These are phyloP conservation scores for Apoderus coryli DNA, from an alignment of 2,888 invertebrate species.

Conservation along the genomic window DNA sequence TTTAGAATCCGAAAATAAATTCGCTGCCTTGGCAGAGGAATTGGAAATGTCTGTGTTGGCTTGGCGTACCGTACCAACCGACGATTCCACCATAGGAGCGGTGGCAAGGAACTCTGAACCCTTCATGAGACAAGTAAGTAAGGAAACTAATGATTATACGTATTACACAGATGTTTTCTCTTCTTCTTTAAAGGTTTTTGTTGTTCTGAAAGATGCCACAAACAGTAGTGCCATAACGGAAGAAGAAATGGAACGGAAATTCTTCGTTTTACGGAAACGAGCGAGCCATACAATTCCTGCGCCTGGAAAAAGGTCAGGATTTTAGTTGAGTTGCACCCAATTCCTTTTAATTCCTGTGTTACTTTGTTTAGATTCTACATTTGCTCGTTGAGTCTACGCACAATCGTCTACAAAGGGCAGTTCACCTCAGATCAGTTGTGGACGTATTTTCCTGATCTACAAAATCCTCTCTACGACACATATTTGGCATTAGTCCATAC, in stretches of 20 bases:
- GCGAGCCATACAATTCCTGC: conserved; percentile 79
- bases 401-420: conserved; percentile 94
- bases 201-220: conserved; percentile 20
- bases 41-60: conserved; percentile 71
- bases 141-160: neutral
- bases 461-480: conserved; percentile 71
- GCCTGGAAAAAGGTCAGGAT: conserved; percentile 72
- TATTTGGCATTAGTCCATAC: conserved; percentile 96
- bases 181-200: conserved; percentile 43
- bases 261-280: conserved; percentile 81
- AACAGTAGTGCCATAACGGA: conserved; percentile 18
- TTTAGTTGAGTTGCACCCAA: too few species aligned
- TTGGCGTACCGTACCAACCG: conserved; percentile 90
- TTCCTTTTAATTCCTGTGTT: too few species aligned
- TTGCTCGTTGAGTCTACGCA: conserved; percentile 81
- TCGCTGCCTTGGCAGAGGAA: conserved; percentile 65
- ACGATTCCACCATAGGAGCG: conserved; percentile 71
- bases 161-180: conserved; percentile 1
- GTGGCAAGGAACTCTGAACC: conserved; percentile 94
- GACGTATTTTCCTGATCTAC: conserved; percentile 59
- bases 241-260: conserved; percentile 27
- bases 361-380: too few species aligned
- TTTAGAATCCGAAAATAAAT: conserved; percentile 67
- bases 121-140: conserved; percentile 71
- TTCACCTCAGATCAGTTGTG: conserved; percentile 88